phyloP scores from a whole-genome alignment of 37 sponge, comb jelly and placozoan genomes.

The Spongia lamella region DNA sequence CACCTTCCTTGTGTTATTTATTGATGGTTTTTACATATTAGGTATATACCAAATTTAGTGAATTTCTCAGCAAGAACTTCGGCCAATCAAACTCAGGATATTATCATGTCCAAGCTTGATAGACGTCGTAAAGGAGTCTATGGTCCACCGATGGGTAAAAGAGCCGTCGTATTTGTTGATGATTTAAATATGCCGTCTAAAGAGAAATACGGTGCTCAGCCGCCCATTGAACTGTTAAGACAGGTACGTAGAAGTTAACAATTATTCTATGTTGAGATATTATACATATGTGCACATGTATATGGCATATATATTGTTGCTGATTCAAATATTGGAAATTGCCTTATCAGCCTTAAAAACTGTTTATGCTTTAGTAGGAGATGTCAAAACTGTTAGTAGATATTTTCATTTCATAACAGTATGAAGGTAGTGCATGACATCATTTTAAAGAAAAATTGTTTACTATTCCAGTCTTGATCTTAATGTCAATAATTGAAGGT shows the following conservation, averaged over 20 bases:
- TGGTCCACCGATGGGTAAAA: conserved; percentile 94
- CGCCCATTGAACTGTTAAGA: conserved; percentile 95
- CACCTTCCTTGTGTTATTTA: background rate
- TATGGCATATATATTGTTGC: background rate
- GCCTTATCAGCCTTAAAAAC: too few species aligned
- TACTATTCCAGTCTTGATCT: too few species aligned
- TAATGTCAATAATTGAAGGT: too few species aligned
- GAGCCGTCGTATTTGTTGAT: conserved; percentile 93
- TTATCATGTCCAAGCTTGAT: conserved; percentile 95
- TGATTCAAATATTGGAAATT: too few species aligned
- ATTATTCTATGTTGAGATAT: too few species aligned
- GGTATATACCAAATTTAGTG: conserved; percentile 93
- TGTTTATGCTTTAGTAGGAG: too few species aligned
- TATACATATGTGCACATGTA: background rate
- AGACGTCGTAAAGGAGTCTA: conserved; percentile 90
- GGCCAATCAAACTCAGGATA: conserved; percentile 94
- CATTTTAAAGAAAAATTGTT: too few species aligned
- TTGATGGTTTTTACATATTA: background rate
- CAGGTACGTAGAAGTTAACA: conserved; percentile 41
- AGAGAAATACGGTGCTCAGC: conserved; percentile 98
- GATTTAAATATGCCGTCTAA: conserved; percentile 99
- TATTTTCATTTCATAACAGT: too few species aligned
- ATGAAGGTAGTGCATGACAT: too few species aligned
- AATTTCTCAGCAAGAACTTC: conserved; percentile 96
- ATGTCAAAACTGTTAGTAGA: too few species aligned